phyloP scores from a whole-genome alignment of 64 coral and sea anemone genomes.

The Catalaphyllia jardinei region DNA sequence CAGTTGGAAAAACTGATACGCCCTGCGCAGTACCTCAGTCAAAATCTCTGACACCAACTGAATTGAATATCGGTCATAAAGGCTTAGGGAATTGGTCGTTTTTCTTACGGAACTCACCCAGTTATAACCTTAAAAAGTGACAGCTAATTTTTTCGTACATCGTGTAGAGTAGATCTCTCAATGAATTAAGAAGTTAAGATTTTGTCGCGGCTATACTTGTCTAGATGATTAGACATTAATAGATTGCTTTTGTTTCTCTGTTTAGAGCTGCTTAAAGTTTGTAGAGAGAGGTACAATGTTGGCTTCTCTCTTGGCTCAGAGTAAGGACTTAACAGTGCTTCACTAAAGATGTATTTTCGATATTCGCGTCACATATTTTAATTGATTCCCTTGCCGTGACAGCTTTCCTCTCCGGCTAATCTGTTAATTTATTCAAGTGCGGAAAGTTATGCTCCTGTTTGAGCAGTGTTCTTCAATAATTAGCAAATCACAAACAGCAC shows the following conservation, averaged over 20 bases:
- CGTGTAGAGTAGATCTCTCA: too few relatives aligned
- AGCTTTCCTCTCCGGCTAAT: too few relatives aligned
- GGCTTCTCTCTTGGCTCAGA: conserved; percentile 3
- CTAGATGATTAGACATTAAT: too few relatives aligned
- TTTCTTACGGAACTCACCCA: background rate
- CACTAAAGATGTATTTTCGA: too few relatives aligned
- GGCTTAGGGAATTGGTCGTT: background rate
- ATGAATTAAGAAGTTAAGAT: too few relatives aligned
- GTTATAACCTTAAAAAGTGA: too few relatives aligned
- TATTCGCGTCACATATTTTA: too few relatives aligned
- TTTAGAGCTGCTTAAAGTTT: conserved; percentile 27
- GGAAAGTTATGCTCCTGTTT: background rate
- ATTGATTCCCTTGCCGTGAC: too few relatives aligned
- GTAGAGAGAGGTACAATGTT: conserved; percentile 28
- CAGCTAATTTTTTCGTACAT: too few relatives aligned
- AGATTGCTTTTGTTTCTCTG: too few relatives aligned
- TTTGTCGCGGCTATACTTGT: too few relatives aligned
- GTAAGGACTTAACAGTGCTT: background rate
- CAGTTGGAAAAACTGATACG: background rate
- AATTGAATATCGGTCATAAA: background rate
- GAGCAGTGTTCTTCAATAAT: background rate
- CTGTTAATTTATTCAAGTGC: background rate
- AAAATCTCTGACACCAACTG: background rate
- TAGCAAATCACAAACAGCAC: too few relatives aligned
- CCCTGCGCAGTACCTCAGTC: background rate